phyloP scores from a whole-genome alignment of 2,113 vertebrate genomes.

The Aphelocoma coerulescens region DNA sequence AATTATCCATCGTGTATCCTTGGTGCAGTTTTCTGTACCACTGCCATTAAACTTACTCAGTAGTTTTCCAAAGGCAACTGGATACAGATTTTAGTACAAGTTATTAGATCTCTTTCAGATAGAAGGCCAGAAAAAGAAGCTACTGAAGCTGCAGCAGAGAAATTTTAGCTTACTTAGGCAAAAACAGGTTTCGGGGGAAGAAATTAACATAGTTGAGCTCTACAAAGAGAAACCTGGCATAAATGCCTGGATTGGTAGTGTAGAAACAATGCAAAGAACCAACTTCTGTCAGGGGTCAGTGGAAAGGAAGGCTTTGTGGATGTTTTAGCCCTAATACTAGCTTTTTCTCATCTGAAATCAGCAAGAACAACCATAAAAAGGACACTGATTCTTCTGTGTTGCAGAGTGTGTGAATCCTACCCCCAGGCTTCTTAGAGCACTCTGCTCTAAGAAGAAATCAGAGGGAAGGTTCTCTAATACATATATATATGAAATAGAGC shows the following conservation, averaged over 20 bases:
- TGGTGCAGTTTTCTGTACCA: neutral
- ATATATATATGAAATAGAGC: too few species aligned
- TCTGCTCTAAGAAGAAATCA: neutral
- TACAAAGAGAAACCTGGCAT: accelerated
- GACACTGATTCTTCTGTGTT: neutral
- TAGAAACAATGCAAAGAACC: neutral
- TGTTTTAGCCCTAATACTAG: neutral
- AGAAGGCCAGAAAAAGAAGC: neutral
- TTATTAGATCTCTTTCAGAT: neutral
- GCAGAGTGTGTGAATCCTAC: neutral
- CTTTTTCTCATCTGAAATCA: neutral
- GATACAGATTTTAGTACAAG: neutral
- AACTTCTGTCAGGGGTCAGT: neutral
- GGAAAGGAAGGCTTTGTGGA: neutral
- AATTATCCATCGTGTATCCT: accelerated
- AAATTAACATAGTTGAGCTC: neutral
- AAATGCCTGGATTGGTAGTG: neutral
- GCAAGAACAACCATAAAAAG: neutral
- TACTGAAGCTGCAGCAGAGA: neutral
- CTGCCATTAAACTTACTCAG: neutral
- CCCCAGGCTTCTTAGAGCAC: neutral
- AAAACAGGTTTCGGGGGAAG: neutral
- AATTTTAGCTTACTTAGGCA: neutral
- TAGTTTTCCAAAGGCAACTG: neutral
- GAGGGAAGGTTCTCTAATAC: neutral